Base-by-base conservation (phyloP, 2,797 vertebrate genomes). In the Eidolon dupreanum region DNA sequence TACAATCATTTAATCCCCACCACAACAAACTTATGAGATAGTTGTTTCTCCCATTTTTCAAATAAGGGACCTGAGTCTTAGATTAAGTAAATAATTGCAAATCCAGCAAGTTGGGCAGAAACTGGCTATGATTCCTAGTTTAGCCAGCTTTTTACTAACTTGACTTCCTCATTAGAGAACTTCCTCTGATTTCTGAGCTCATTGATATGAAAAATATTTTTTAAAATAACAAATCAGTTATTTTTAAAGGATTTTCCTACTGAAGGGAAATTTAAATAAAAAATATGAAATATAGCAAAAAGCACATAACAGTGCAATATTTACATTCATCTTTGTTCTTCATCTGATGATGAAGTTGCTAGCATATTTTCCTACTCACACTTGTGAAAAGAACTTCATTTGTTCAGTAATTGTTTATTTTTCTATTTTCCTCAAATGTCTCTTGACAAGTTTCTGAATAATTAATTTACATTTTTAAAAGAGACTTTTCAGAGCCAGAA, bases 391-490 rank as follows among this genome's bases (percentile, higher is more conserved):
- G 46, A 97, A 87, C 8, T 43, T 87, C 24, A 71, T 26, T 84
- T 81, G 10, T 88, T 89, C 63, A 73, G 79, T 90, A 84, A 92
- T 73, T 96, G 68, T 90, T 94, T 74, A 51, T 71, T 90, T 88
- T 55, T 43, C 8, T 63, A 38, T 59, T 38, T 33, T 5, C 0
- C 24, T 36, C 15, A 84, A 87, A 74, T 15, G 75, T 90, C 46
- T 81, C 75, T 77, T 94, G 59, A 71, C 59, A 59, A 65, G 38
- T 84, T 55, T 90, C 90, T 84, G 65, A 94, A 84, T 92, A 94
- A 95, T 74, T 82, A 66, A 95, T 90, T 95, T 68, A 33, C 51
- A 95, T 92, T 90, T 82, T 85, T 71, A 95, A 77, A 93, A 88
- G 65, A 83, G 51, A 89, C 38, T 81, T 66, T 71, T 88, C 55